Evolutionary conservation across 2,797 vertebrate species (phyloP), one percentile per base, ranked within the genome.

Genomic region (Xiphorhynchus erythropygius): DNA sequence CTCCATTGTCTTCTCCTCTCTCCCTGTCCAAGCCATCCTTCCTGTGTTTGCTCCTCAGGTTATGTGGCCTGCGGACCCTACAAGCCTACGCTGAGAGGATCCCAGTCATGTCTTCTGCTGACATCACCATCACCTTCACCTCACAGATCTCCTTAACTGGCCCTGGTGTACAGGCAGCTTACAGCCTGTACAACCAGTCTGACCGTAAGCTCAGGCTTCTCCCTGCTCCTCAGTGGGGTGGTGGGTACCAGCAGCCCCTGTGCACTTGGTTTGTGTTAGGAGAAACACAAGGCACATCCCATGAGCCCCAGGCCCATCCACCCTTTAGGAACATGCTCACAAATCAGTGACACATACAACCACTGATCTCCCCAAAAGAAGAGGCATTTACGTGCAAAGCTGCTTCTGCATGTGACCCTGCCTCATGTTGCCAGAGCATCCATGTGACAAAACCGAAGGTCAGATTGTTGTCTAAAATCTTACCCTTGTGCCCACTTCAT

Each of bases 101-200:
- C 92, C 97, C 97, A 16, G 97, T 98, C 62, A 96, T 97, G 24
- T 98, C 98, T 37, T 94, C 85, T 1, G 96, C 96, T 1, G 96
- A 96, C 59, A 88, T 98, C 94, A 98, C 97, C 23, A 97, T 99
- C 89, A 97, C 97, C 95, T 98, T 99, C 98, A 99, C 98, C 2
- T 99, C 99, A 0, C 98, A 99, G 95, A 98, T 98, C 96, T 98
- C 98, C 7, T 98, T 99, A 89, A 99, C 99, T 0, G 99, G 99
- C 27, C 99, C 99, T 0, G 99, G 99, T 0, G 97, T 99, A 21
- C 98, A 98, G 96, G 97, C 98, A 7, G 97, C 96, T 78, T 99
- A 99, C 95, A 98, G 98, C 75, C 65, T 99, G 76, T 99, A 99
- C 97, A 99, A 99, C 97, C 98, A 98, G 39, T 98, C 99, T 6